These are phyloP conservation scores for Andrena camellia DNA, from an alignment of 2,888 invertebrate genomes.

Conservation along the genomic window DNA sequence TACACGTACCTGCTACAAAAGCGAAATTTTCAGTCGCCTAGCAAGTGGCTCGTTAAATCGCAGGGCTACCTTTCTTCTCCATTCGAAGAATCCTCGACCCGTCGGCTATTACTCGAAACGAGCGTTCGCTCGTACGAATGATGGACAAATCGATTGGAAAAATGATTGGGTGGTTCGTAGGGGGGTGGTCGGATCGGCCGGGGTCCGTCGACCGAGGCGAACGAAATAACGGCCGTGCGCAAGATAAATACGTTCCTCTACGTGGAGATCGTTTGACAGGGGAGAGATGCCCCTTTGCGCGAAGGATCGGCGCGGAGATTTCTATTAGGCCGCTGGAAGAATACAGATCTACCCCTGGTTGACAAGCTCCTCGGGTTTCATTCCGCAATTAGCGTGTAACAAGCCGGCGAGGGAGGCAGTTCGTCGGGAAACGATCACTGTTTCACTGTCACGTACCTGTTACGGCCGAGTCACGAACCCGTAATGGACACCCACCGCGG, in stretches of 20 bases:
- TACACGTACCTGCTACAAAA: neutral
- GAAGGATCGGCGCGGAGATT: conserved; percentile 2
- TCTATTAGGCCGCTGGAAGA: neutral
- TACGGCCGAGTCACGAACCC: neutral
- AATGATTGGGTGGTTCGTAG: conserved; percentile 57
- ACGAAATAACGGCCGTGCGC: conserved; percentile 46
- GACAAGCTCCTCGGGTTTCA: conserved; percentile 12
- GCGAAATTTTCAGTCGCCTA: conserved; percentile 68
- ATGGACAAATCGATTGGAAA: conserved; percentile 72
- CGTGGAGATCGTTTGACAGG: conserved; percentile 4
- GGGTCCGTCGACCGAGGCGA: conserved; percentile 29
- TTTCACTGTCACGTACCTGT: conserved; percentile 23
- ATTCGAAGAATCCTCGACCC: neutral
- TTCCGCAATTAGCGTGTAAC: conserved; percentile 15
- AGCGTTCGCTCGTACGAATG: conserved; percentile 50
- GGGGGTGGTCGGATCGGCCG: conserved; percentile 32
- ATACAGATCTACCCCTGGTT: neutral
- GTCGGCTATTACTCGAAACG: conserved; percentile 45
- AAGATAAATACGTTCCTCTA: conserved; percentile 47
- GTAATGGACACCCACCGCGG: neutral
- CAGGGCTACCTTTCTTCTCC: conserved; percentile 17
- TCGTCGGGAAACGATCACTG: conserved; percentile 16
- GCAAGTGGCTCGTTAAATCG: conserved; percentile 74
- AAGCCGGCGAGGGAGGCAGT: neutral
- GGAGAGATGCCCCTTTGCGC: neutral